A percentile compares a stretch with the other conserved stretches of the same genome.
Evolutionary conservation across 1,140 invertebrate genomes (phyloP).

Genomic region (Phenacoccus solenopsis): DNA sequence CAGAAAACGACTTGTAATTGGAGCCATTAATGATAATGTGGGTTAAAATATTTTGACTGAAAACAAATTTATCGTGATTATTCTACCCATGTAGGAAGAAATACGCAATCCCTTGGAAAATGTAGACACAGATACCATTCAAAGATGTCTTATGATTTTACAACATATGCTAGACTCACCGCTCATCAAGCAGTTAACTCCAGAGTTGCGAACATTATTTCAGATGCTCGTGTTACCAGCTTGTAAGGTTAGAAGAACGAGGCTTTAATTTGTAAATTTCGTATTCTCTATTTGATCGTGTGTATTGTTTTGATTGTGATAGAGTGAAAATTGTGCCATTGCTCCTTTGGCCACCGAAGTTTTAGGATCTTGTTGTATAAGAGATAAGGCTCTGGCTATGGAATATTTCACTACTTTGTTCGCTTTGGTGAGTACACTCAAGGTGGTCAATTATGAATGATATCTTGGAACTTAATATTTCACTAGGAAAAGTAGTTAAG

Average conservation of each 20-base stretch:
- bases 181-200: not conserved
- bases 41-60: no score
- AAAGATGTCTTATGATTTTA: not conserved
- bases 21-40: no score
- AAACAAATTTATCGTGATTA: no score
- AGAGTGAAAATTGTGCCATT: not conserved
- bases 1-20: no score
- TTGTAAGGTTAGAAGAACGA: not conserved
- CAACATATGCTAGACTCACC: not conserved
- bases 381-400: not conserved
- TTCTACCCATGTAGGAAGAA: conserved; percentile 8
- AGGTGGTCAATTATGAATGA: no score
- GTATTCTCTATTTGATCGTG: no score
- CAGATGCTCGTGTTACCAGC: not conserved
- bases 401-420: not conserved
- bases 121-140: not conserved
- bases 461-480: no score
- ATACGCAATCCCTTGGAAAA: not conserved
- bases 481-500: no score
- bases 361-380: not conserved
- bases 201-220: not conserved
- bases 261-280: not conserved
- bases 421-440: not conserved
- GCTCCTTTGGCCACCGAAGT: not conserved
- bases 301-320: not conserved